Conservation (phyloP, 1,140 invertebrate genomes). For the Leptinotarsa texana region DNA sequence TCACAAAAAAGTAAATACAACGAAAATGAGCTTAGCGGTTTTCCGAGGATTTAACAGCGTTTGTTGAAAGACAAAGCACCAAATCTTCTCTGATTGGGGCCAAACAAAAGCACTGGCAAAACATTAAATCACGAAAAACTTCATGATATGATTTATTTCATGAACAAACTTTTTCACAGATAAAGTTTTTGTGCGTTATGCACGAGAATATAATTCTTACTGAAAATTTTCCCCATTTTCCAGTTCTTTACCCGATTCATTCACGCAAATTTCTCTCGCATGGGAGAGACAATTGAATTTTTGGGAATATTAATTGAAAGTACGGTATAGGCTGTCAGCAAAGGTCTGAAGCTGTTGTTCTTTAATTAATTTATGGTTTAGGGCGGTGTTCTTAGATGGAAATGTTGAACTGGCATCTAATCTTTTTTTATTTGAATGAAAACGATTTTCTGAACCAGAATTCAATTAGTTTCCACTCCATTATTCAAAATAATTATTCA, state of each 20-base stretch:
- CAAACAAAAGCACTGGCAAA: neutral
- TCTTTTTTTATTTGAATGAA: no score
- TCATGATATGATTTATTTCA: conserved; percentile 1
- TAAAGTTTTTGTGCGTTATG: neutral
- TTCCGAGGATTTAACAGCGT: neutral
- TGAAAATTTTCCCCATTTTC: neutral
- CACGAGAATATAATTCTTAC: neutral
- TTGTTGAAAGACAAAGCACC: neutral
- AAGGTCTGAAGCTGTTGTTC: neutral
- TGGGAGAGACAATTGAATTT: neutral
- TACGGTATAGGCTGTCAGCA: neutral
- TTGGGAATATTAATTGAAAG: neutral
- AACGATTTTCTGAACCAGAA: no score
- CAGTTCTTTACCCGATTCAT: neutral
- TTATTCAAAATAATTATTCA: no score
- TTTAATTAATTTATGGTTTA: neutral
- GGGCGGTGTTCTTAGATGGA: neutral
- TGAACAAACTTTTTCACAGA: neutral
- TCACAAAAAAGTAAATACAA: neutral
- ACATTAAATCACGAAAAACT: neutral
- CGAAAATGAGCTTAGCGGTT: neutral
- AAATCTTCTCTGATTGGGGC: neutral
- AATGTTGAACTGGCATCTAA: no score
- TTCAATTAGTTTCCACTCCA: no score
- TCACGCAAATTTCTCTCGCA: neutral